A percentile compares a stretch with the other conserved stretches of the same genome.
These are phyloP conservation scores for Salmo trutta DNA, from an alignment of 2,797 vertebrate species.

Conservation along the genomic window DNA sequence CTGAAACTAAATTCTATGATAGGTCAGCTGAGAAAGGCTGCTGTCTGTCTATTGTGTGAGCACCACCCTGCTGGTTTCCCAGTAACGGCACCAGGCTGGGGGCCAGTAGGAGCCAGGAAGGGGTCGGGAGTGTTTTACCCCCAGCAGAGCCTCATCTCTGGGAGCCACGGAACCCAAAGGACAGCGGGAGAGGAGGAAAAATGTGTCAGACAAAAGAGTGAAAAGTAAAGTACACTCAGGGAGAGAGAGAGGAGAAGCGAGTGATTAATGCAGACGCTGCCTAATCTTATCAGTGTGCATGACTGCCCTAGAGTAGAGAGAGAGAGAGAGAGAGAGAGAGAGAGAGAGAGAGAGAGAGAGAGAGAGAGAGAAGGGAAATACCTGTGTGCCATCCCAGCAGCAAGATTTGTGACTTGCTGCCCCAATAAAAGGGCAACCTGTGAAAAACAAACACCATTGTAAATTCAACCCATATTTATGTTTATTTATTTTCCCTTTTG, in stretches of 20 bases:
- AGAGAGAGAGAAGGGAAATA: no score
- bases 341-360: no score
- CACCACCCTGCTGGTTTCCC: slow-evolving; percentile 59
- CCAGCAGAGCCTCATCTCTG: slow-evolving; percentile 53
- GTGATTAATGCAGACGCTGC: slow-evolving; percentile 59
- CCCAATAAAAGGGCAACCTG: no score
- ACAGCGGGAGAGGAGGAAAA: slow-evolving; percentile 14
- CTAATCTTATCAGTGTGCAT: slow-evolving; percentile 76
- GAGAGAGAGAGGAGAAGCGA: slow-evolving; percentile 27
- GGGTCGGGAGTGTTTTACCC: slow-evolving; percentile 48
- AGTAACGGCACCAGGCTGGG: slow-evolving; percentile 47
- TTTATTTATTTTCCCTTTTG: no score
- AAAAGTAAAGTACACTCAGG: slow-evolving; percentile 25
- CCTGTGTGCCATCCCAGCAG: no score
- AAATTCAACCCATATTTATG: no score
- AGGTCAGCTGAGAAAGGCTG: slow-evolving; percentile 60
- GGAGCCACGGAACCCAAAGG: slow-evolving; percentile 26
- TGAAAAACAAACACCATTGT: no score
- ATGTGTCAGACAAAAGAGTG: slow-evolving; percentile 17
- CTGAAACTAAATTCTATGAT: slow-evolving; percentile 50
- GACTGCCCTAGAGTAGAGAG: slow-evolving; percentile 39
- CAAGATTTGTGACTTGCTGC: no score
- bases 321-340: not conserved
- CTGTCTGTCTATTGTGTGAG: slow-evolving; percentile 51
- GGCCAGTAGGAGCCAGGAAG: slow-evolving; percentile 25